These are phyloP conservation scores for Bujurquina vittata DNA, from an alignment of 2,113 vertebrate species.

Conservation along the genomic window DNA sequence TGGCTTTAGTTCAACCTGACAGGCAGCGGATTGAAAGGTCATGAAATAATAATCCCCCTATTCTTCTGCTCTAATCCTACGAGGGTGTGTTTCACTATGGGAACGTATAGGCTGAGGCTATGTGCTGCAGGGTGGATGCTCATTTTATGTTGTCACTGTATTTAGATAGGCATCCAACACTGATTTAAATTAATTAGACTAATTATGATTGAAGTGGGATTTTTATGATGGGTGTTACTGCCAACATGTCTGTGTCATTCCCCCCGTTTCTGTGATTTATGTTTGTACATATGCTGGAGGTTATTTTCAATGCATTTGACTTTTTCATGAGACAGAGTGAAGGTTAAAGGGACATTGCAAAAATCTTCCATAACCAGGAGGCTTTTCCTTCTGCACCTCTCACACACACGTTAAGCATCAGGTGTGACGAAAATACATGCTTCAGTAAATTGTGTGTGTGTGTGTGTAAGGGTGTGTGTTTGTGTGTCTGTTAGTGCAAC, in stretches of 20 bases:
- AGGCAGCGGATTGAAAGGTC: conserved; percentile 84
- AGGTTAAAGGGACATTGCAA: conserved; percentile 74
- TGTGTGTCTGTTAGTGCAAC: not conserved
- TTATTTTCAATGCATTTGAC: conserved; percentile 61
- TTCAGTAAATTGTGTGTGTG: conserved; percentile 22
- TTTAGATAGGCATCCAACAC: conserved; percentile 76
- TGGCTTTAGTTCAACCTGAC: conserved; percentile 84
- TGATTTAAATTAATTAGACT: conserved; percentile 82
- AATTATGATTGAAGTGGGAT: conserved; percentile 77
- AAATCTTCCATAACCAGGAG: conserved; percentile 48
- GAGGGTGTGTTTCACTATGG: conserved; percentile 79
- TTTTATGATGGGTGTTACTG: conserved; percentile 61
- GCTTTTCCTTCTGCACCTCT: conserved; percentile 34
- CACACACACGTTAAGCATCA: conserved; percentile 42
- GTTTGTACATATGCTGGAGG: conserved; percentile 58
- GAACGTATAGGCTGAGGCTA: conserved; percentile 71
- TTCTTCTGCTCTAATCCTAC: conserved; percentile 81
- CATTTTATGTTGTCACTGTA: conserved; percentile 74
- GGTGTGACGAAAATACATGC: conserved; percentile 54
- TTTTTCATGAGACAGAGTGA: conserved; percentile 56
- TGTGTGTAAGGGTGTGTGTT: not conserved
- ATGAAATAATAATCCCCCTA: conserved; percentile 84
- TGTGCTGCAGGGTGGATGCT: conserved; percentile 73
- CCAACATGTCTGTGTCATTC: conserved; percentile 18
- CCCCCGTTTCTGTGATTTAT: conserved; percentile 20